Evolutionary conservation across 2,797 vertebrate genomes (phyloP).

Genomic region (Urosaurus nigricauda): DNA sequence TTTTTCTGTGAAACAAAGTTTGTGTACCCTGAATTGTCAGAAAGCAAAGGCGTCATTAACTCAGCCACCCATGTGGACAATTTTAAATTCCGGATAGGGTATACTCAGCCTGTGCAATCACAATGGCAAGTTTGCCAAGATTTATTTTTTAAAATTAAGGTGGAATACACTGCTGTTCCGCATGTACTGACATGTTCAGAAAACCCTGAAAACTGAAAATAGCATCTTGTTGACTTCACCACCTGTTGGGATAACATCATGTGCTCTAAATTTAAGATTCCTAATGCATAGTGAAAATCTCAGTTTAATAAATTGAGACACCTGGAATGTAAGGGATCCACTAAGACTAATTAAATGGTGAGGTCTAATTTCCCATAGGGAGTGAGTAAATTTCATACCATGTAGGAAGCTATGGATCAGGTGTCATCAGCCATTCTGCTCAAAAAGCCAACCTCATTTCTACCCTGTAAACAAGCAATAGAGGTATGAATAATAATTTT

Average conservation of each 20-base stretch:
- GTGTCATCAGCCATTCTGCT: conserved; percentile 51
- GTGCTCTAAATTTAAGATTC: neutral
- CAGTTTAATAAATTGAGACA: neutral
- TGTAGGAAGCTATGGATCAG: neutral
- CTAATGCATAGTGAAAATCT: neutral
- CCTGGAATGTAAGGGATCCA: conserved; percentile 42
- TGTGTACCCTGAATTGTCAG: too few species aligned
- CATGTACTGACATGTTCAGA: neutral
- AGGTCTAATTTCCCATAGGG: conserved; percentile 61
- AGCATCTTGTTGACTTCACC: neutral
- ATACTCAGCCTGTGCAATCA: too few species aligned
- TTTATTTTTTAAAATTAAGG: neutral
- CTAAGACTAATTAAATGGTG: conserved; percentile 63
- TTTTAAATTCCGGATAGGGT: too few species aligned
- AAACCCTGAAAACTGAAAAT: neutral
- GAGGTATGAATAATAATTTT: conserved; percentile 72
- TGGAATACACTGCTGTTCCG: neutral
- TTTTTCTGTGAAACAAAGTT: too few species aligned
- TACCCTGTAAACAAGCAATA: conserved; percentile 57
- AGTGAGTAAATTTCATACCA: conserved; percentile 45
- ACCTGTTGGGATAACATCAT: neutral
- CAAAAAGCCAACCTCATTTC: conserved; percentile 60
- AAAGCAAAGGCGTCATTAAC: too few species aligned
- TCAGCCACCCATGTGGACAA: too few species aligned
- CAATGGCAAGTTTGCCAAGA: neutral